These are phyloP conservation scores for Steinernema khuongi DNA, from an alignment of 1,140 invertebrate genomes.

Conservation along the genomic window DNA sequence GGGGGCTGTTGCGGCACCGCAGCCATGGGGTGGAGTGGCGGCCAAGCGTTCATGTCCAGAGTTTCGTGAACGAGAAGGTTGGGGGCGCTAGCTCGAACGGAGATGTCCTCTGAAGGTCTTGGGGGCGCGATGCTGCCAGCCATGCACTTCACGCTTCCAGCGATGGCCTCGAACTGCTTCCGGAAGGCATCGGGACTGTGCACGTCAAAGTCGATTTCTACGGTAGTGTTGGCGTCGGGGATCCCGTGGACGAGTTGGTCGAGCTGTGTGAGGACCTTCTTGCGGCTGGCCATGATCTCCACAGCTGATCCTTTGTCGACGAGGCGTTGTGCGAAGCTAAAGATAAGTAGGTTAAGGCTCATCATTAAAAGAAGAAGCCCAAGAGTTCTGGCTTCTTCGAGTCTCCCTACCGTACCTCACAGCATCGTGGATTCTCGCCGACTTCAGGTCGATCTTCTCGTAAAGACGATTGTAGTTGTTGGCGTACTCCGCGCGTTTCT, in stretches of 20 bases:
- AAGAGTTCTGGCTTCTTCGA: background rate
- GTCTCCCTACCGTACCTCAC: slow-evolving; percentile 23
- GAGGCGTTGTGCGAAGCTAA: slow-evolving; percentile 35
- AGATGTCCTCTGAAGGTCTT: background rate
- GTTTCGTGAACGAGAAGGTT: slow-evolving; percentile 1
- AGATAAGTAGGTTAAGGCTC: background rate
- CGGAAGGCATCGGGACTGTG: slow-evolving; percentile 24
- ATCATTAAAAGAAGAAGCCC: background rate
- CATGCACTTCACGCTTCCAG: slow-evolving; percentile 24
- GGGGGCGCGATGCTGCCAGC: background rate
- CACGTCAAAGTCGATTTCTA: slow-evolving; percentile 30
- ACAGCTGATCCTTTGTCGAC: slow-evolving; percentile 30
- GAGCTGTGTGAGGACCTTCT: slow-evolving; percentile 36
- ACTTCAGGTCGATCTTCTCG: slow-evolving; percentile 31
- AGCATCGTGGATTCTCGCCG: slow-evolving; percentile 29
- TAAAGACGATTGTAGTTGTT: slow-evolving; percentile 30
- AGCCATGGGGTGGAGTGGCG: background rate
- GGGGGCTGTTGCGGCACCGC: no score
- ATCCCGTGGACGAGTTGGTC: slow-evolving; percentile 32
- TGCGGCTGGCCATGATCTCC: slow-evolving; percentile 32
- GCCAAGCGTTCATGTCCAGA: slow-evolving; percentile 4
- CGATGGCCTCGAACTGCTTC: slow-evolving; percentile 15
- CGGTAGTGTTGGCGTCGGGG: slow-evolving; percentile 26
- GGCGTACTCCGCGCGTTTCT: slow-evolving; percentile 23
- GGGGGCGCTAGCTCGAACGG: background rate